Evolutionary conservation across 2,888 invertebrate genomes (phyloP).

Genomic region (Trissoscelio sp.): DNA sequence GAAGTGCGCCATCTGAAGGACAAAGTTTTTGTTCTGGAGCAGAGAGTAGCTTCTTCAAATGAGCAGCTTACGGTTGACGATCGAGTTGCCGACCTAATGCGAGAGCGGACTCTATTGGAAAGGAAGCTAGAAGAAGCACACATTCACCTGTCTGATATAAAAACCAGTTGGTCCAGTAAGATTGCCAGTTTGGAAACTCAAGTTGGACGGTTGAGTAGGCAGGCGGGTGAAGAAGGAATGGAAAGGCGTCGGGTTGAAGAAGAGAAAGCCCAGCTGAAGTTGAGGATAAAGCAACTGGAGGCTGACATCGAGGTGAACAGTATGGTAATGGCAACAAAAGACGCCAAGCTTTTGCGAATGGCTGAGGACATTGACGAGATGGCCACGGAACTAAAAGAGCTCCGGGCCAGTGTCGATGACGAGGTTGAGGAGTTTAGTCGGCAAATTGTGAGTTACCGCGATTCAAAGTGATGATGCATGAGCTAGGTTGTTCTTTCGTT

Average conservation of each 20-base stretch:
- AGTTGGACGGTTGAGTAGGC: slow-evolving; percentile 91
- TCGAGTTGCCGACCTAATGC: slow-evolving; percentile 85
- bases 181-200: slow-evolving; percentile 95
- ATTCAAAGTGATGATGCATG: slow-evolving; percentile 78
- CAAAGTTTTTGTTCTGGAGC: slow-evolving; percentile 85
- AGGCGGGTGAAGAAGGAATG: slow-evolving; percentile 92
- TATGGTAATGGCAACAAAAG: slow-evolving; percentile 88
- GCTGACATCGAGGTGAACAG: slow-evolving; percentile 88
- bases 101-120: slow-evolving; percentile 88
- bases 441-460: slow-evolving; percentile 83
- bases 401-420: slow-evolving; percentile 82
- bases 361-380: slow-evolving; percentile 90
- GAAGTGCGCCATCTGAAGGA: slow-evolving; percentile 89
- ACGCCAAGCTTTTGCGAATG: slow-evolving; percentile 89
- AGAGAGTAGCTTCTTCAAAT: slow-evolving; percentile 82
- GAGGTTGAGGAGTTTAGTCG: slow-evolving; percentile 82
- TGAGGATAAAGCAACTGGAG: slow-evolving; percentile 87
- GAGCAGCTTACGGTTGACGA: slow-evolving; percentile 84
- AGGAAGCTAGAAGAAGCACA: slow-evolving; percentile 93
- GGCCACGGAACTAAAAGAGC: slow-evolving; percentile 86
- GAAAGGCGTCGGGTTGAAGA: slow-evolving; percentile 90
- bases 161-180: slow-evolving; percentile 96
- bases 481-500: slow-evolving; percentile 34
- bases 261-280: slow-evolving; percentile 87
- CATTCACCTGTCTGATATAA: slow-evolving; percentile 94